Conservation (phyloP, 2,797 vertebrate species). For the Peromyscus nudipes region DNA sequence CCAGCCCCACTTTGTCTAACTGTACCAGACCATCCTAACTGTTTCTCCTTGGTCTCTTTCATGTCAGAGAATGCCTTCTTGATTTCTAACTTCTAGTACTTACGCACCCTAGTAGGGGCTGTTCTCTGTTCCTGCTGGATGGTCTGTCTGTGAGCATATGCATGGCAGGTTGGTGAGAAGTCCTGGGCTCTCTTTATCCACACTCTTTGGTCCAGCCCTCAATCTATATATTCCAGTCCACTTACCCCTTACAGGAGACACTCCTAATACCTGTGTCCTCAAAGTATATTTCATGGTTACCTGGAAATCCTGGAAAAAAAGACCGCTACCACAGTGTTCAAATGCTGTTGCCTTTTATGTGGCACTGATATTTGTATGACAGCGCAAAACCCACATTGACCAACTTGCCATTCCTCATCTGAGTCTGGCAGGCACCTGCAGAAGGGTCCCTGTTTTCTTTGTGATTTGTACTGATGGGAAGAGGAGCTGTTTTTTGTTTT, state of each 20-base stretch:
- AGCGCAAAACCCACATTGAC: not conserved
- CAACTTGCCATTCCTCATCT: not conserved
- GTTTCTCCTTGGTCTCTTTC: not conserved
- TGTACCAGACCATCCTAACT: not conserved
- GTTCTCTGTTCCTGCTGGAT: not conserved
- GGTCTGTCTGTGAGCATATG: no score
- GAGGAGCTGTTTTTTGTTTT: not conserved
- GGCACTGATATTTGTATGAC: not conserved
- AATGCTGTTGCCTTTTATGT: not conserved
- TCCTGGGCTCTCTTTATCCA: accelerated
- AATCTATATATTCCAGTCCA: not conserved
- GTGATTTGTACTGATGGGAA: not conserved
- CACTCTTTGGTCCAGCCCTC: not conserved
- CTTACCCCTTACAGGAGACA: not conserved
- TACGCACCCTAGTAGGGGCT: not conserved
- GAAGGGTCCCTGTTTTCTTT: not conserved
- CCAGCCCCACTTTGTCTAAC: no score
- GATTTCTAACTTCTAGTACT: not conserved
- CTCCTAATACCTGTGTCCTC: not conserved
- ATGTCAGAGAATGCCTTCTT: not conserved
- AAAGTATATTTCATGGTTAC: not conserved
- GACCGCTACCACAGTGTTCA: not conserved
- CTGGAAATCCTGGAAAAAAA: not conserved
- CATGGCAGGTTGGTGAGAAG: not conserved
- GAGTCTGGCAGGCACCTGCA: not conserved